Evolutionary conservation across 2,888 invertebrate genomes (phyloP).

Genomic region (Ormyrus labotus): DNA sequence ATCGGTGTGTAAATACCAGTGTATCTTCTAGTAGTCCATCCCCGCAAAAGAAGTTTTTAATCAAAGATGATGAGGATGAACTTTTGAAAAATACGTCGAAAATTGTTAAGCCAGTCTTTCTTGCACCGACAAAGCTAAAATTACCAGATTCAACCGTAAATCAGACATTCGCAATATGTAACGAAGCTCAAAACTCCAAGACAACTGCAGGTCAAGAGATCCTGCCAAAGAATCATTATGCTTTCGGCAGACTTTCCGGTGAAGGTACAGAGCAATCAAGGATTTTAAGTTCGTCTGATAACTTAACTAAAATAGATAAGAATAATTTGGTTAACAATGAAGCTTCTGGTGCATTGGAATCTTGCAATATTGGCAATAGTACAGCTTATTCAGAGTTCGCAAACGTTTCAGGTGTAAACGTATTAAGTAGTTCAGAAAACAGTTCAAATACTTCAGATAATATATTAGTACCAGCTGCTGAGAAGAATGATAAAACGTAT

Average conservation of each 20-base stretch:
- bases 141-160: slow-evolving; percentile 49
- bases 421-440: background rate
- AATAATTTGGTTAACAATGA: background rate
- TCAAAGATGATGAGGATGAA: too few relatives aligned
- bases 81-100: background rate
- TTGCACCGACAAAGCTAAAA: slow-evolving; percentile 59
- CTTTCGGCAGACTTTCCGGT: background rate
- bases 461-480: slow-evolving; percentile 1
- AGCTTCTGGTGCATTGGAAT: background rate
- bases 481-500: slow-evolving; percentile 32
- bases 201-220: background rate
- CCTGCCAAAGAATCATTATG: background rate
- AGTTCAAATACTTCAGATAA: background rate
- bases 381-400: too few relatives aligned
- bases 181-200: background rate
- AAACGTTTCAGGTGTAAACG: too few relatives aligned
- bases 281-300: slow-evolving; percentile 41
- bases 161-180: background rate
- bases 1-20: slow-evolving; percentile 57
- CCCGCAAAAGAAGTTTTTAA: slow-evolving; percentile 40
- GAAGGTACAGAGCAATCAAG: slow-evolving; percentile 28
- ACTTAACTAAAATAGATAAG: background rate
- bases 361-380: background rate
- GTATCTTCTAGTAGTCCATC: slow-evolving; percentile 56
- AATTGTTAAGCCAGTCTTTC: slow-evolving; percentile 42